These are phyloP conservation scores for Eubucco bourcierii DNA, from an alignment of 2,113 vertebrate species.

Conservation along the genomic window DNA sequence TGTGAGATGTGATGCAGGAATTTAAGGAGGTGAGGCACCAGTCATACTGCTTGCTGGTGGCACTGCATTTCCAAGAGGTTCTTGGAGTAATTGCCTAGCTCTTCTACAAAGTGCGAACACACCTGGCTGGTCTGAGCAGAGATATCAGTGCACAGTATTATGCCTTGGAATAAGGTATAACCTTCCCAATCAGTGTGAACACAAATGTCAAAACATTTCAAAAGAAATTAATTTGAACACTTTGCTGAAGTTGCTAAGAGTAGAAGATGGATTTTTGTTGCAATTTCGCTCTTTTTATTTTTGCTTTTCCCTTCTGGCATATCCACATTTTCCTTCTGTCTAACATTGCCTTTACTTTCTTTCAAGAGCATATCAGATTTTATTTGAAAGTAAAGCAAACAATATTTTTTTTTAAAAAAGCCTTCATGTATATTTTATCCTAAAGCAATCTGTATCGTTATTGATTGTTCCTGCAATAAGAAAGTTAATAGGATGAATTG, in stretches of 20 bases:
- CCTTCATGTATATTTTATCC: conserved; percentile 70
- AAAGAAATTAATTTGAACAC: conserved; percentile 25
- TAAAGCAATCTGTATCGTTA: conserved; percentile 71
- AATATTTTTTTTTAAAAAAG: conserved; percentile 57
- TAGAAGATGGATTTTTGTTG: not conserved
- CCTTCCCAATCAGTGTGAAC: not conserved
- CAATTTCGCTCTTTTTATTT: not conserved
- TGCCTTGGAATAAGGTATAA: conserved; percentile 14
- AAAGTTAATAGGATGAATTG: conserved; percentile 74
- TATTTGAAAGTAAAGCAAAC: conserved; percentile 64
- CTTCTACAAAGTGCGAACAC: not conserved
- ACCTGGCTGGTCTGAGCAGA: not conserved
- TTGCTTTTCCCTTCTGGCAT: not conserved
- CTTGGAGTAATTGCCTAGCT: not conserved
- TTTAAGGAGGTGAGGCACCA: not conserved
- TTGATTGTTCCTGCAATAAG: conserved; percentile 71
- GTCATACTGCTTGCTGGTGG: not conserved
- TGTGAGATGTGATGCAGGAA: not conserved
- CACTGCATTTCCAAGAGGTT: not conserved
- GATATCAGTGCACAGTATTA: not conserved
- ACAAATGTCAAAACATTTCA: conserved; percentile 24
- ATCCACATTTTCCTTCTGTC: not conserved
- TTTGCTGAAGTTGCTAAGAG: not conserved
- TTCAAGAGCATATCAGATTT: conserved; percentile 54
- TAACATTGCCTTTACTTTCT: conserved; percentile 49